Evolutionary conservation across 2,888 invertebrate genomes (phyloP).

Genomic region (Hirtodrosophila confusa): DNA sequence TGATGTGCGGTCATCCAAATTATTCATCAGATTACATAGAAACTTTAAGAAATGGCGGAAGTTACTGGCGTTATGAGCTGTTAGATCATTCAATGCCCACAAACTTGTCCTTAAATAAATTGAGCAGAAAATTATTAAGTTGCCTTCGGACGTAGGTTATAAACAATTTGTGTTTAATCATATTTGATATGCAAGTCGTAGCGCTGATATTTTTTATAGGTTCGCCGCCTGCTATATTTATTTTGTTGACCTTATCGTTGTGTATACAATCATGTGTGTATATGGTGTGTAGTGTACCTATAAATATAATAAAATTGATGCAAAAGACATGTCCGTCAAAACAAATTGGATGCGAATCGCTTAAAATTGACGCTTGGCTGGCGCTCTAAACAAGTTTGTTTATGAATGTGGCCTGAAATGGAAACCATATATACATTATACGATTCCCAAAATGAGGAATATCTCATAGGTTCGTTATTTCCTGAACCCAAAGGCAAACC

Average conservation of each 20-base stretch:
- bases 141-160: too few relatives aligned
- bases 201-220: too few relatives aligned
- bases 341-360: conserved; percentile 38
- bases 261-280: conserved; percentile 1
- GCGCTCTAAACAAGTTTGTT: conserved; percentile 9
- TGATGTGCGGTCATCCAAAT: too few relatives aligned
- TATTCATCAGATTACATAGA: too few relatives aligned
- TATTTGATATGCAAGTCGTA: too few relatives aligned
- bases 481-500: conserved; percentile 4
- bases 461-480: conserved; percentile 1
- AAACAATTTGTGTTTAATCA: too few relatives aligned
- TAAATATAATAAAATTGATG: conserved; percentile 15
- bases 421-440: not conserved
- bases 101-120: too few relatives aligned
- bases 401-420: not conserved
- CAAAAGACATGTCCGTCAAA: conserved; percentile 27
- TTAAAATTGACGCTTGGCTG: conserved; percentile 14
- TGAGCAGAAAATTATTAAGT: too few relatives aligned
- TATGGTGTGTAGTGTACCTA: not conserved
- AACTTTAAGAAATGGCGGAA: too few relatives aligned
- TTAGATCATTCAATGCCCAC: too few relatives aligned
- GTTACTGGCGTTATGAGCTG: too few relatives aligned
- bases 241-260: not conserved
- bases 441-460: not conserved
- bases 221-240: too few relatives aligned